Evolutionary conservation across 2,797 vertebrate genomes (phyloP).

Genomic region (Schizopygopsis pylzovi): DNA sequence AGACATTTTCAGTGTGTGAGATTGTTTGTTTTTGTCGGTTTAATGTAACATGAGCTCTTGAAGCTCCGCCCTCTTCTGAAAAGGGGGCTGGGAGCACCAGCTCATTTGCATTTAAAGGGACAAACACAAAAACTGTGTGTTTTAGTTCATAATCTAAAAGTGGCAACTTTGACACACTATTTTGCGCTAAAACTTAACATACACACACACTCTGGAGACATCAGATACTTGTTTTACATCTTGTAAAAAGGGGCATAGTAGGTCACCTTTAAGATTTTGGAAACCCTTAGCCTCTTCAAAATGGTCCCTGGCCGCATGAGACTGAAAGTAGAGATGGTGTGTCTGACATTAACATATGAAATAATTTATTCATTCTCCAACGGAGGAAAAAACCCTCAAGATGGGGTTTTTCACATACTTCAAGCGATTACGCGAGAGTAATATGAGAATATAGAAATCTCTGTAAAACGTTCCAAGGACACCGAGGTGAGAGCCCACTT

Average conservation of each 20-base stretch:
- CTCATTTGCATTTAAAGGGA: no score
- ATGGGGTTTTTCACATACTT: conserved; percentile 22
- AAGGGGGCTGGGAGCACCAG: no score
- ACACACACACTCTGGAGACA: neutral
- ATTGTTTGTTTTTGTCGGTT: no score
- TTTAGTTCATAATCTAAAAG: no score
- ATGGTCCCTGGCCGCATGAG: neutral
- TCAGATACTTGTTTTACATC: neutral
- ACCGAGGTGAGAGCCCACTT: conserved; percentile 27
- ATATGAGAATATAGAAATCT: conserved; percentile 1
- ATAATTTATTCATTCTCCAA: conserved; percentile 36
- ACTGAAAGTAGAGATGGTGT: neutral
- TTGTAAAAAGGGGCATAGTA: neutral
- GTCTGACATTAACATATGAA: conserved; percentile 20
- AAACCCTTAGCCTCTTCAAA: neutral
- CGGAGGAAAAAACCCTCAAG: neutral
- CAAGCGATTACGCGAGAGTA: neutral
- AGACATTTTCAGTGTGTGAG: no score
- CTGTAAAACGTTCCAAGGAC: conserved; percentile 30
- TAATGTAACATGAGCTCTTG: no score
- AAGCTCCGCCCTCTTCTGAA: no score
- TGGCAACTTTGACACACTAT: no score
- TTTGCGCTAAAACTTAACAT: neutral
- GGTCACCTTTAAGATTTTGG: neutral
- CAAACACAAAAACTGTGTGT: no score